Evolutionary conservation across 2,888 invertebrate genomes (phyloP).

Genomic region (Stictocephala bisonia): DNA sequence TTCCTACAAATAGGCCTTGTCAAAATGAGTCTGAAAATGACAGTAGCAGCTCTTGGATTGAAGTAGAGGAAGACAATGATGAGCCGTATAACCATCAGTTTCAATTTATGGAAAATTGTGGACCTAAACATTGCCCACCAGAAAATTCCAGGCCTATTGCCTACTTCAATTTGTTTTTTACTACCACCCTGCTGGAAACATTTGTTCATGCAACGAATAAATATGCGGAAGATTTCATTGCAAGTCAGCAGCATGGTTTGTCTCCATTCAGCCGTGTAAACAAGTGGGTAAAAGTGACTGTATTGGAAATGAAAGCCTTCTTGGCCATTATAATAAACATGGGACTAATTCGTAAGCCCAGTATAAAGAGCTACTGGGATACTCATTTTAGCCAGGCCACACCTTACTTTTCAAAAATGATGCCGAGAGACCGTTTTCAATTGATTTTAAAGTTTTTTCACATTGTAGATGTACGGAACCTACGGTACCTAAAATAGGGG

Average conservation of each 20-base stretch:
- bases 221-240: constrained; percentile 12
- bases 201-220: constrained; percentile 31
- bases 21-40: neutral
- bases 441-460: constrained; percentile 29
- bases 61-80: constrained; percentile 41
- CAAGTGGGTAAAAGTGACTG: constrained; percentile 24
- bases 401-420: constrained; percentile 35
- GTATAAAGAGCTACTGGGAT: constrained; percentile 21
- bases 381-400: constrained; percentile 21
- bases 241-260: neutral
- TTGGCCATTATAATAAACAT: constrained; percentile 32
- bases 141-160: constrained; percentile 18
- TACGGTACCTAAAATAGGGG: neutral
- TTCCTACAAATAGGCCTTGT: neutral
- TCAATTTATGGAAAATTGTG: constrained; percentile 13
- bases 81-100: constrained; percentile 15
- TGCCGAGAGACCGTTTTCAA: constrained; percentile 15
- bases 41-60: neutral
- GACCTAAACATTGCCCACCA: constrained; percentile 36
- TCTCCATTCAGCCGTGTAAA: constrained; percentile 6
- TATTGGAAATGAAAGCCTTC: constrained; percentile 30
- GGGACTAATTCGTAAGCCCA: constrained; percentile 15
- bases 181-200: constrained; percentile 3
- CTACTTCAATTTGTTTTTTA: constrained; percentile 44
- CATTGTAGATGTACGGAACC: constrained; percentile 4